Conservation (phyloP, 1,140 invertebrate genomes). For the Trichonephila inaurata region DNA sequence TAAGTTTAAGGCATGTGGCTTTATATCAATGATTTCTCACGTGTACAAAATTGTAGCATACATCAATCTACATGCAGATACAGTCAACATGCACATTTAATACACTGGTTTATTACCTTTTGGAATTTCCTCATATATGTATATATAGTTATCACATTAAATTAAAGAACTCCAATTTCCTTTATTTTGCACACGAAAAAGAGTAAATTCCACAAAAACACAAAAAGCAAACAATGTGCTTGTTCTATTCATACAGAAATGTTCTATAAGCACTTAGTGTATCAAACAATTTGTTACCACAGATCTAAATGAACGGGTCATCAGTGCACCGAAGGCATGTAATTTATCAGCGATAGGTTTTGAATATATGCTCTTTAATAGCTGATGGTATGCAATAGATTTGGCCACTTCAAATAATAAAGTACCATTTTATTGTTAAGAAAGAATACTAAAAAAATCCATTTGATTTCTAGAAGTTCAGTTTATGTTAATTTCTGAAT, state of each 20-base stretch:
- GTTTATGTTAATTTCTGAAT: background rate
- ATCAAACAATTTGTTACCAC: conserved; percentile 30
- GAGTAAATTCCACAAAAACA: background rate
- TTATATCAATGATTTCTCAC: background rate
- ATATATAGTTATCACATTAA: conserved; percentile 3
- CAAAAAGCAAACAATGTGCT: background rate
- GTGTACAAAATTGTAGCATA: background rate
- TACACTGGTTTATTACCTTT: background rate
- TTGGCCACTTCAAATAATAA: background rate
- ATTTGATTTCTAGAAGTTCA: background rate
- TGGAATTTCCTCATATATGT: background rate
- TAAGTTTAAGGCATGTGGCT: conserved; percentile 37
- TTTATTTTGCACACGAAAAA: background rate
- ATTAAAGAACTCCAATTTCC: background rate
- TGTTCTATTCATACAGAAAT: background rate
- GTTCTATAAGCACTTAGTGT: conserved; percentile 42
- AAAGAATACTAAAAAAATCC: background rate
- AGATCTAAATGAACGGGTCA: conserved; percentile 3
- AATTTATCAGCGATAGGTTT: background rate
- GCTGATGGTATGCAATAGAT: background rate
- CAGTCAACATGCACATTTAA: conserved; percentile 10
- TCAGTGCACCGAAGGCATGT: background rate
- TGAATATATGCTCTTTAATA: background rate
- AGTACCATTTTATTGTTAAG: background rate
- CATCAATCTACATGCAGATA: conserved; percentile 27